Evolutionary conservation across 2,888 invertebrate species (phyloP), one percentile per base, ranked within the genome.

Genomic region (Sclerodermus sp.): DNA sequence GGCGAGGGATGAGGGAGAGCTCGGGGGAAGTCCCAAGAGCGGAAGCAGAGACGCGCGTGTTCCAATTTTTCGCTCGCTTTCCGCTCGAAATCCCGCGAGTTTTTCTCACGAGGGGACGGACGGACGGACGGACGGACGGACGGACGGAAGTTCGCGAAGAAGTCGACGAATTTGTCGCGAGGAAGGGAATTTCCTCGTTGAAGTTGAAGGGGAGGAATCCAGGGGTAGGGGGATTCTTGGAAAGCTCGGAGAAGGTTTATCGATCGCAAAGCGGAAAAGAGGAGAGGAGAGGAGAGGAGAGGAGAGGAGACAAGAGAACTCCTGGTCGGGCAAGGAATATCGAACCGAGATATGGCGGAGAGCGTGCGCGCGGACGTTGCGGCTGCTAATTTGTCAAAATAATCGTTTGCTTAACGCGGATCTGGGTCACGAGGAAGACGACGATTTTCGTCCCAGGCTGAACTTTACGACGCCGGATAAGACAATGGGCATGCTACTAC

Each of bases 401-500:
- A 66, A 61, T 61, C 49, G 55, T 34, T 44, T 41, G 38, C 49
- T 51, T 54, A 55, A 42, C 51, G 41, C 30, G 41, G 37, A 64
- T 65, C 48, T 47, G 42, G 42, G 44, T 54, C 55, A 56, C 55
- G 16, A 45, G 60, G 64, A 68, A 68, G 48, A 56, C 39, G 49
- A 45, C 57, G 49, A 61, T 64, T 63, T 59, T 55, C 48, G 51
- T 60, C 62, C 62, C 55, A 51, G 34, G 5, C 10, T 4, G 10
- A 13, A 12, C 34, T 14, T 3, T 12, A 13, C 34, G 10, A 13
- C 10, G n/a, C 34, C 3, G 10, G 4, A 34, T 13, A 6, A 10
- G 5, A 23, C 23, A 23, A 23, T 23, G 23, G 8, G 3, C 23
- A 8, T 23, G 23, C 8, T 23, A 5, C 23, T 23, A 3, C 8